These are phyloP conservation scores for Herpetotheres cachinnans DNA, from an alignment of 2,113 vertebrate species.

Conservation along the genomic window DNA sequence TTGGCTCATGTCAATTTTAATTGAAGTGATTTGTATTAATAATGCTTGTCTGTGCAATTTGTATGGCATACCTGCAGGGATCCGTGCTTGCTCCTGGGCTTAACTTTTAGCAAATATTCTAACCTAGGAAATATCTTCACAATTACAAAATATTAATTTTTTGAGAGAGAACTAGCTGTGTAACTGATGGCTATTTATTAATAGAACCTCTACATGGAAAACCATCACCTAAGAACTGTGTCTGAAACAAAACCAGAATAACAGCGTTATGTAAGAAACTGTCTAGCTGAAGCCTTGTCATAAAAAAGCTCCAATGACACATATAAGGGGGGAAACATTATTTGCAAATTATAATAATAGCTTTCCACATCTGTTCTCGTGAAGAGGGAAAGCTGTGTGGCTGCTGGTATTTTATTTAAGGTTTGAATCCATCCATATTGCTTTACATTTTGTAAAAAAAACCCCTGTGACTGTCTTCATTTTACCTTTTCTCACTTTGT, in stretches of 20 bases:
- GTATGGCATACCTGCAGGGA: background rate
- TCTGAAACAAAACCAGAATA: background rate
- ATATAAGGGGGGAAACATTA: slow-evolving; percentile 35
- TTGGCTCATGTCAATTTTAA: slow-evolving; percentile 45
- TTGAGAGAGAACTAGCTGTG: background rate
- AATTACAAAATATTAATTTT: background rate
- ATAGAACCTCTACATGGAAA: background rate
- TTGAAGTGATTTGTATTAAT: slow-evolving; percentile 50
- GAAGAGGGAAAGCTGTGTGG: slow-evolving; percentile 32
- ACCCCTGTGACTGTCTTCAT: background rate
- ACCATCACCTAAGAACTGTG: background rate
- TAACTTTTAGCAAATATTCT: background rate
- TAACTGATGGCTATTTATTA: background rate
- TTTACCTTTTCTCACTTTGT: background rate
- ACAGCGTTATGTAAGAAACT: background rate
- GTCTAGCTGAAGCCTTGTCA: background rate
- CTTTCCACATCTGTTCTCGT: slow-evolving; percentile 47
- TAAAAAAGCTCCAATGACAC: slow-evolving; percentile 35
- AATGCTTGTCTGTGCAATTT: background rate
- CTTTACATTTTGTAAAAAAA: background rate
- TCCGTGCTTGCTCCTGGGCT: background rate
- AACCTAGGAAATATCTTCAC: background rate
- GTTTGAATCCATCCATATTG: background rate
- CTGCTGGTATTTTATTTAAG: slow-evolving; percentile 26
- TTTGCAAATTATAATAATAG: slow-evolving; percentile 60